phyloP scores from a whole-genome alignment of 2,113 vertebrate species.

The Tyto alba region DNA sequence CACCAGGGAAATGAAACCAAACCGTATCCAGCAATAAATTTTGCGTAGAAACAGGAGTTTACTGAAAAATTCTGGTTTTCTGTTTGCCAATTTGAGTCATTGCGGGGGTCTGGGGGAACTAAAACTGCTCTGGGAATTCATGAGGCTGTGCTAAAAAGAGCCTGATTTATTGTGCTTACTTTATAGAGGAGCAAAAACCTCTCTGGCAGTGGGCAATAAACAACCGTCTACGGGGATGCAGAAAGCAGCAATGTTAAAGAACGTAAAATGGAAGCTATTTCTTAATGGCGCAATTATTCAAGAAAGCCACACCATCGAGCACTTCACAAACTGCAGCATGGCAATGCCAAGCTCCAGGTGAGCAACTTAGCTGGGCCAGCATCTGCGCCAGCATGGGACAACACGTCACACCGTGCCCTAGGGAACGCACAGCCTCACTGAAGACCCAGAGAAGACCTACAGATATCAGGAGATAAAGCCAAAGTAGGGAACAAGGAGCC shows the following conservation, averaged over 20 bases:
- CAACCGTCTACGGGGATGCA: not conserved
- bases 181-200: not conserved
- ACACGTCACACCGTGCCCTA: not conserved
- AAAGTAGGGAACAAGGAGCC: not conserved
- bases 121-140: not conserved
- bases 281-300: not conserved
- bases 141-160: not conserved
- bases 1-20: not conserved
- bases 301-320: not conserved
- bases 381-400: not conserved
- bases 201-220: not conserved
- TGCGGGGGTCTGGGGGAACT: not conserved
- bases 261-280: not conserved
- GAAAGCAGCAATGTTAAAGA: not conserved
- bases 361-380: not conserved
- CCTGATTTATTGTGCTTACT: not conserved
- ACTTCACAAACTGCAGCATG: fast-evolving
- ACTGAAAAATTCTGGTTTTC: not conserved
- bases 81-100: not conserved
- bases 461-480: not conserved
- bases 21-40: not conserved
- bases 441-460: not conserved
- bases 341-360: not conserved
- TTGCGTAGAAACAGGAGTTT: not conserved
- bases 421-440: not conserved